Evolutionary conservation across 2,888 invertebrate species (phyloP).

Genomic region (Stenotaenia linearis): DNA sequence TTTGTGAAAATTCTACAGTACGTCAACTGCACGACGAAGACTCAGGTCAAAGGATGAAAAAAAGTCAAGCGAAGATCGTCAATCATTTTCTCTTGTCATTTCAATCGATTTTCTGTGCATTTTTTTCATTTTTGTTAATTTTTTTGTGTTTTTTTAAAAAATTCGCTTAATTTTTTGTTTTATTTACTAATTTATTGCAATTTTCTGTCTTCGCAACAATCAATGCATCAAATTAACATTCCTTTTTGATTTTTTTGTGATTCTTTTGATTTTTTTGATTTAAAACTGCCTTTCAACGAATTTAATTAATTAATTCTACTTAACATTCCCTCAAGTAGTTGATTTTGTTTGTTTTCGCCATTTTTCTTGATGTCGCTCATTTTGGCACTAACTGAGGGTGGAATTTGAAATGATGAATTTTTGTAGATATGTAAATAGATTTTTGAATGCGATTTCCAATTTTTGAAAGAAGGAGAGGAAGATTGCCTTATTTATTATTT

Average conservation of each 20-base stretch:
- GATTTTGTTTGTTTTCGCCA: neutral
- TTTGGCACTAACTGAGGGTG: slow-evolving; percentile 10
- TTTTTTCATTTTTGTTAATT: neutral
- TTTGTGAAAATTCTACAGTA: neutral
- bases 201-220: neutral
- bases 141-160: neutral
- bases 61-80: neutral
- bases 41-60: slow-evolving; percentile 8
- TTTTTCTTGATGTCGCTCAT: neutral
- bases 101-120: neutral
- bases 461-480: slow-evolving; percentile 1
- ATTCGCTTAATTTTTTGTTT: neutral
- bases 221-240: slow-evolving; percentile 22
- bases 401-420: neutral
- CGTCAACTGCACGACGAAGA: slow-evolving; percentile 17
- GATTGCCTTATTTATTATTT: slow-evolving; percentile 24
- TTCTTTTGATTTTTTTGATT: neutral
- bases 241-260: neutral
- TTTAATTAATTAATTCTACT: neutral
- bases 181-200: neutral
- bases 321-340: slow-evolving; percentile 23
- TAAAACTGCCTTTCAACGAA: neutral
- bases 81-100: neutral
- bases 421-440: neutral
- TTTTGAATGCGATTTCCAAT: slow-evolving; percentile 11